Evolutionary conservation across 35 echinoderm and acorn worm genomes (phyloP).

Genomic region (Apostichopus californicus): DNA sequence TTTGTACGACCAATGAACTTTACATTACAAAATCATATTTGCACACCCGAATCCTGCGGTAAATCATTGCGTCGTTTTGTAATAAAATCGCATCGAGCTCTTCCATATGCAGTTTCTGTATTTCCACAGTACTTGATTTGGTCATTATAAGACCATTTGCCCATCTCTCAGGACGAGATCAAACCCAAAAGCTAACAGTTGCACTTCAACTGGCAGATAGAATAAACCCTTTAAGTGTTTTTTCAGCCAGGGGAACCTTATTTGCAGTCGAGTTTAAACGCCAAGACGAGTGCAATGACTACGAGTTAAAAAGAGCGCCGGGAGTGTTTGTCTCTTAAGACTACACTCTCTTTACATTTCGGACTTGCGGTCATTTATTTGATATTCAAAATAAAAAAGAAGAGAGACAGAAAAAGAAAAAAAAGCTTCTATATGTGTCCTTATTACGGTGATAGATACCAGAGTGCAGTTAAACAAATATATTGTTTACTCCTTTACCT

Average conservation of each 20-base stretch:
- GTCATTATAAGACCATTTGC: too few relatives aligned
- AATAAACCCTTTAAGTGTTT: too few relatives aligned
- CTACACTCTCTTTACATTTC: not conserved
- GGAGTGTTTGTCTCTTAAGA: not conserved
- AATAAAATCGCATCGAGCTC: too few relatives aligned
- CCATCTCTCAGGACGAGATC: too few relatives aligned
- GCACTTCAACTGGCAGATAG: too few relatives aligned
- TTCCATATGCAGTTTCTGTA: too few relatives aligned
- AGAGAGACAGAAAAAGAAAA: not conserved
- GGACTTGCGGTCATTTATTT: conserved; percentile 39
- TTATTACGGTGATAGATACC: conserved; percentile 4
- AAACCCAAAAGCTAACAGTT: too few relatives aligned
- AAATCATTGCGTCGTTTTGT: too few relatives aligned
- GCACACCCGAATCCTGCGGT: too few relatives aligned
- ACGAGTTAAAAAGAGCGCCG: not conserved
- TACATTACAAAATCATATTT: too few relatives aligned
- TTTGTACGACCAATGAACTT: too few relatives aligned
- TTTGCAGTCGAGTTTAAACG: not conserved
- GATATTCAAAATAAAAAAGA: conserved; percentile 13
- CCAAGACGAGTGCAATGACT: not conserved
- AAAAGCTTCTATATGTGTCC: conserved; percentile 6
- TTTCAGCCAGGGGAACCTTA: not conserved
- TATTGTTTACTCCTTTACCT: not conserved
- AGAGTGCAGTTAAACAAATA: conserved; percentile 37
- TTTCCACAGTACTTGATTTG: too few relatives aligned